Evolutionary conservation across 2,113 vertebrate genomes (phyloP), one percentile per base, ranked within the genome.

Genomic region (Actenoides lindsayi): DNA sequence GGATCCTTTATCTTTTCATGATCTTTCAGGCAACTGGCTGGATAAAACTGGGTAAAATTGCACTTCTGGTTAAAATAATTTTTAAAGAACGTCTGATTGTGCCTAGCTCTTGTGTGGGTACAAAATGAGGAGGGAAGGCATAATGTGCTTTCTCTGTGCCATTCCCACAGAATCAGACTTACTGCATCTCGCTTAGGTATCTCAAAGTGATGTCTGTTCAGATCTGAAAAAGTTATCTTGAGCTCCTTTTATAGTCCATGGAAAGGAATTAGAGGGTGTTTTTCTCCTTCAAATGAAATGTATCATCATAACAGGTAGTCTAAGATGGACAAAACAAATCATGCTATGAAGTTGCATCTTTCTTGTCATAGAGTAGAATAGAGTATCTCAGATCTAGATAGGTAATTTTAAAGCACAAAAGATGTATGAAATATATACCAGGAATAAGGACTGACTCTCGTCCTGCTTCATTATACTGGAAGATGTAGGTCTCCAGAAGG

Each of bases 151-250:
- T 78, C 46, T 89, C 46, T 71, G 20, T 81, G 56, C 33, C 89
- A 51, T 87, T 95, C 64, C 77, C 42, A 84, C 73, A 89, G 80
- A 89, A 87, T 78, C 51, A 95, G 65, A 68, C 56, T 80, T 86
- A 44, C 1, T 6, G 10, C 50, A 67, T 41, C 39, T 88, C 54
- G 54, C 18, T 77, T 80, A 63, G 15, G 20, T 82, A 78, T 68
- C 73, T 81, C 69, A 64, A 83, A 89, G 9, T 16, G 37, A 80
- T 86, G 16, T 56, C 25, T 75, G 30, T 30, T 87, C 56, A 71
- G 64, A 70, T 75, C 20, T 71, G 56, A 89, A 83, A 74, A 67
- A 63, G 19, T 64, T 67, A 84, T 56, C 25, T 20, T 83, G 39
- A 87, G 25, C 10, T 78, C 6, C 30, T 70, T 89, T 89, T 51